Conservation (phyloP, 2,888 invertebrate genomes). For the Anticlea derivata region DNA sequence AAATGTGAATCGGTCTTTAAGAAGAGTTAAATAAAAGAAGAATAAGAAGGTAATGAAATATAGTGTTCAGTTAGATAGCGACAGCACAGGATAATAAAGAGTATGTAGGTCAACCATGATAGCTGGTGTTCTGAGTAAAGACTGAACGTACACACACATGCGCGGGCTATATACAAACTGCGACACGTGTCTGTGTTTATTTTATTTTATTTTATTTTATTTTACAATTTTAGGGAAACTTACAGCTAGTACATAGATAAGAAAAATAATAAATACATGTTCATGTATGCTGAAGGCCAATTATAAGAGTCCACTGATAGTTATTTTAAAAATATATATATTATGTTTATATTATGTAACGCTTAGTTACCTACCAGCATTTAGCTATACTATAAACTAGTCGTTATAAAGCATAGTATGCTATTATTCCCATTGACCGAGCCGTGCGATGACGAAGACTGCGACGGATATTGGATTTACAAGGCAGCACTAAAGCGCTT, state of each 20-base stretch:
- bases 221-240: no score
- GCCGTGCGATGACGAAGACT: constrained; percentile 2
- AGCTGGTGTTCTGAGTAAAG: constrained; percentile 28
- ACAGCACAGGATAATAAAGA: constrained; percentile 31
- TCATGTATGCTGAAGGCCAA: no score
- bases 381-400: constrained; percentile 3
- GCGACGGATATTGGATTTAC: neutral
- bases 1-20: no score
- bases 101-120: constrained; percentile 34
- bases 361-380: constrained; percentile 43
- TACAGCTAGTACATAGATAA: no score
- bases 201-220: no score
- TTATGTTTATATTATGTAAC: constrained; percentile 69
- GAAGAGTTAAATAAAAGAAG: no score
- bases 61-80: constrained; percentile 35
- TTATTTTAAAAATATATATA: no score
- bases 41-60: no score
- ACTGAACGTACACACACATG: constrained; percentile 43
- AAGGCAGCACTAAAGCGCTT: neutral
- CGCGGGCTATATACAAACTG: constrained; percentile 47
- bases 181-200: constrained; percentile 66
- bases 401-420: neutral
- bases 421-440: constrained; percentile 13
- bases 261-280: no score
- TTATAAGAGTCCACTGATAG: no score